Evolutionary conservation across 2,888 invertebrate genomes (phyloP).

Genomic region (Flabesymbios commensalis): DNA sequence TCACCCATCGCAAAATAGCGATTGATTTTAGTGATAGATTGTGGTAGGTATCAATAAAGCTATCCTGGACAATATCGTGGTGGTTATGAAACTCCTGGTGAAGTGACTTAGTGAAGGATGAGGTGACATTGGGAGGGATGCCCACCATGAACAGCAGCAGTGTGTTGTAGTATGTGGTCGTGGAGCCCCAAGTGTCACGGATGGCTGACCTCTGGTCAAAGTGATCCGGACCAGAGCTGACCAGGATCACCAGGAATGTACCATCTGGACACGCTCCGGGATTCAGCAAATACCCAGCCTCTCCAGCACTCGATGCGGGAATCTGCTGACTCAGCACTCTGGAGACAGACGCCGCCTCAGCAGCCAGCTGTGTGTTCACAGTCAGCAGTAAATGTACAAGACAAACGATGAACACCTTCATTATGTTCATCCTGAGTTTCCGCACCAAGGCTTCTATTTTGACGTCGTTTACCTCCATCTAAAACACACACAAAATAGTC

Average conservation of each 20-base stretch:
- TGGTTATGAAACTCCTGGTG: neutral
- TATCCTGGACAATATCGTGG: constrained; percentile 5
- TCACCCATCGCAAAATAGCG: constrained; percentile 7
- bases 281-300: too few relatives aligned
- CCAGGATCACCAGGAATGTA: constrained; percentile 1
- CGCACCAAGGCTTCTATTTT: too few relatives aligned
- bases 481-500: too few relatives aligned
- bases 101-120: too few relatives aligned
- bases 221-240: constrained; percentile 5
- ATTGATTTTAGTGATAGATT: constrained; percentile 9
- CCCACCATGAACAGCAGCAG: constrained; percentile 5
- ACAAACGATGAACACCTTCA: too few relatives aligned
- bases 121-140: neutral
- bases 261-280: neutral
- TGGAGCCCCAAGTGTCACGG: constrained; percentile 13
- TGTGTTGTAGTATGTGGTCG: neutral
- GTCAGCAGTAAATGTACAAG: too few relatives aligned
- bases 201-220: constrained; percentile 2
- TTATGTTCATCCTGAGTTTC: too few relatives aligned
- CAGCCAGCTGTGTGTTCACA: too few relatives aligned
- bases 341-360: too few relatives aligned
- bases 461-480: too few relatives aligned
- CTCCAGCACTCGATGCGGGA: too few relatives aligned
- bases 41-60: constrained; percentile 1
- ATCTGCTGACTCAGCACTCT: too few relatives aligned